These are phyloP conservation scores for Pluvialis apricaria DNA, from an alignment of 2,113 vertebrate genomes.

Conservation along the genomic window DNA sequence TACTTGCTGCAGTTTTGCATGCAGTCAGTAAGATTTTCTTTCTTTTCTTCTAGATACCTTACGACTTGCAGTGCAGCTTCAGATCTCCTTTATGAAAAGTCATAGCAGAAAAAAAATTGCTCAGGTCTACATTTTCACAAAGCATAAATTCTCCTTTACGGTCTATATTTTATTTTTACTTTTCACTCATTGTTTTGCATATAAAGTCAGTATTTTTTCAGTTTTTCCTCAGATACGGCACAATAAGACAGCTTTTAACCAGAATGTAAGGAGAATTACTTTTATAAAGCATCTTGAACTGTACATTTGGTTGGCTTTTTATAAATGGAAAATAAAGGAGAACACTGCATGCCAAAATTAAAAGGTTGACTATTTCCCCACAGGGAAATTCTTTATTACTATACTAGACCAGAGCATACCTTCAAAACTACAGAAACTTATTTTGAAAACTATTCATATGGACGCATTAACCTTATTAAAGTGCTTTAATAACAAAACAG, in stretches of 20 bases:
- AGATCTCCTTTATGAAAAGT: conserved; percentile 34
- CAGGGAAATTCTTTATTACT: conserved; percentile 50
- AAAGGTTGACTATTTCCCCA: conserved; percentile 41
- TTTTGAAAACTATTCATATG: conserved; percentile 46
- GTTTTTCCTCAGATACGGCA: background rate
- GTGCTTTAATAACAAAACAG: conserved; percentile 71
- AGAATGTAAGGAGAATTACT: background rate
- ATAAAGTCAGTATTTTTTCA: background rate
- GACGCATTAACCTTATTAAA: conserved; percentile 69
- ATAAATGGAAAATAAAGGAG: conserved; percentile 35
- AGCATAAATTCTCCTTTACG: background rate
- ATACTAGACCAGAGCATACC: background rate
- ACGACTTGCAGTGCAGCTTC: background rate
- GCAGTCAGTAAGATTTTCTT: background rate
- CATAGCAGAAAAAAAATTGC: background rate
- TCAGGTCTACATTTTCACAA: background rate
- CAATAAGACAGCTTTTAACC: background rate
- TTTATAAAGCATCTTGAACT: background rate
- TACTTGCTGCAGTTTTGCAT: conserved; percentile 39
- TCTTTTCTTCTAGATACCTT: conserved; percentile 8
- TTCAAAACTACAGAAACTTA: conserved; percentile 52
- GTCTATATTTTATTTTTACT: conserved; percentile 29
- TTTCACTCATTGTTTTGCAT: conserved; percentile 24
- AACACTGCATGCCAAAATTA: conserved; percentile 34
- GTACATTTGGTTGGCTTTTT: background rate